Base-by-base conservation (phyloP, 2,113 vertebrate genomes). In the Petaurus breviceps region DNA sequence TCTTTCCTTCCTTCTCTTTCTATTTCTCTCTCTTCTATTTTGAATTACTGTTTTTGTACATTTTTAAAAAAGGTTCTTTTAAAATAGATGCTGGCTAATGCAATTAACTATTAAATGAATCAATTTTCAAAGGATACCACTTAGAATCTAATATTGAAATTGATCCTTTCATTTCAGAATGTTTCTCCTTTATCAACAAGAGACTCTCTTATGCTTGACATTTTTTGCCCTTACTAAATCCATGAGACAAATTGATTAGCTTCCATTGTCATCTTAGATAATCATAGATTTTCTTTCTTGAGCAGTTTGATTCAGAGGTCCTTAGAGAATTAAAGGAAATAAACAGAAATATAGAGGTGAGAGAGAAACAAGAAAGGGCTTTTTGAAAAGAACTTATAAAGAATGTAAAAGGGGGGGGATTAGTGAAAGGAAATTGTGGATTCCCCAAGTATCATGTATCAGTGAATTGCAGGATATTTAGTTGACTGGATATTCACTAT, bases 171-270 rank as follows among this genome's bases (percentile, higher is more conserved):
- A 6, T 95, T 90, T 51, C 16, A 94, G 90, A 94, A 90, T 50
- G 16, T 6, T 46, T 50, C n/a, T 47, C 90, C 25, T 90, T 95
- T 92, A 91, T 10, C 25, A 94, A 53, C 9, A 92, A 94, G 95
- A 25, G 92, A 77, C 94, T 9, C 3, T 3, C 89, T 93, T 26
- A 6, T n/a, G 3, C 8, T 96, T 94, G 43, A 9, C 1, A 91
- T 84, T 94, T 68, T 91, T 89, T 96, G 49, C 95, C 96, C 50
- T 96, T 91, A 91, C 26, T 90, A 92, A 96, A 96, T 91, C 54
- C 37, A 55, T 26, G 7, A 89, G 94, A 43, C 37, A 92, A 91
- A 89, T 96, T 92, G 46, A 95, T 91, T 95, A 51, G 19, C 49
- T 92, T 92, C 91, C 53, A 95, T 51, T 49, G 14, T 3, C 90